phyloP scores from a whole-genome alignment of 2,888 invertebrate genomes.

The Scaptomyza polygonia region DNA sequence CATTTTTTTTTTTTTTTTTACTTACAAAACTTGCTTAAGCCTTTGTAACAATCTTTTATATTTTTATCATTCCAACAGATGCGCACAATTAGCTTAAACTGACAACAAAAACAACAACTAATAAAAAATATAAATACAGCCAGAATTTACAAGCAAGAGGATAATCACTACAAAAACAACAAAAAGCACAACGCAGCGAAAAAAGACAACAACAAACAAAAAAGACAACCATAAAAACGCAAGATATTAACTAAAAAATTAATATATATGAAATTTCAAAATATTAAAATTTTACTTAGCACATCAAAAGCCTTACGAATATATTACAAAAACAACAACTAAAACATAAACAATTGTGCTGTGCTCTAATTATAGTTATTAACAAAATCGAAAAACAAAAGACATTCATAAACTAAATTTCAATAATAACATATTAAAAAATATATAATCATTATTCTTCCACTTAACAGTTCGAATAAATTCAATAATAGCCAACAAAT shows the following conservation, averaged over 20 bases:
- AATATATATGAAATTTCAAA: conserved; percentile 47
- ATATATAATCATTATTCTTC: conserved; percentile 73
- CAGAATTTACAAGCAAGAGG: conserved; percentile 77
- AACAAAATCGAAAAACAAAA: conserved; percentile 6
- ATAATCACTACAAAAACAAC: conserved; percentile 60
- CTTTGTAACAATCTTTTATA: too few species aligned
- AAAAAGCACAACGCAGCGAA: conserved; percentile 64
- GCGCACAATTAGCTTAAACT: conserved; percentile 74
- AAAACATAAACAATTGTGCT: conserved; percentile 59
- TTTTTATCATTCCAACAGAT: conserved; percentile 43
- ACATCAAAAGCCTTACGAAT: conserved; percentile 72
- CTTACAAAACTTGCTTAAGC: too few species aligned
- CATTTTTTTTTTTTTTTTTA: too few species aligned
- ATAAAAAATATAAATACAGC: conserved; percentile 36
- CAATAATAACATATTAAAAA: conserved; percentile 26
- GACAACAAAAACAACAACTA: conserved; percentile 39
- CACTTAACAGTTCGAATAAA: conserved; percentile 65
- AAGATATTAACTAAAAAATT: conserved; percentile 15
- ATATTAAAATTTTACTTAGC: conserved; percentile 48
- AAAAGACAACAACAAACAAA: conserved; percentile 21
- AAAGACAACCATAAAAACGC: conserved; percentile 9
- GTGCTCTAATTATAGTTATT: conserved; percentile 63
- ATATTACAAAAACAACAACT: conserved; percentile 40
- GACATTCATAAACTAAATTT: conserved; percentile 23
- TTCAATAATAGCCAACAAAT: conserved; percentile 48